A percentile compares a stretch with the other conserved stretches of the same genome.
These are phyloP conservation scores for Porites cylindrica DNA, from an alignment of 92 coral and sea anemone species.

Conservation along the genomic window DNA sequence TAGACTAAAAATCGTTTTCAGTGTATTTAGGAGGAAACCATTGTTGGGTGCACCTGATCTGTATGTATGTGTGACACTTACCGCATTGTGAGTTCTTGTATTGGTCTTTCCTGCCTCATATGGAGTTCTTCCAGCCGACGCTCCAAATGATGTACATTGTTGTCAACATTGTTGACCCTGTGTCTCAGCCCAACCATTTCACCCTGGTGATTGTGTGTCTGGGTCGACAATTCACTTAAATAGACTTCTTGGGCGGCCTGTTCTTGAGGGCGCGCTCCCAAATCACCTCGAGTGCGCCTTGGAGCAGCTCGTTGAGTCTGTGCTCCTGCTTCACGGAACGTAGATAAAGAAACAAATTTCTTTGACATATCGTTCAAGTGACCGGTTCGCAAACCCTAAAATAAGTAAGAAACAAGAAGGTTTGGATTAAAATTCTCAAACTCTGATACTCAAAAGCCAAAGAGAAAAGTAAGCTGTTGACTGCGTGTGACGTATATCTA, in stretches of 20 bases:
- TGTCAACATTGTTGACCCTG: background rate
- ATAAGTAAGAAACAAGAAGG: background rate
- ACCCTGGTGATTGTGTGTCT: conserved; percentile 25
- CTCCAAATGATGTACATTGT: conserved; percentile 49
- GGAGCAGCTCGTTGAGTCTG: background rate
- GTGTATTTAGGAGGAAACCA: no score
- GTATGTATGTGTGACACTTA: background rate
- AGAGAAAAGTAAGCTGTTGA: no score
- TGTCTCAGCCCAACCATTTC: conserved; percentile 63
- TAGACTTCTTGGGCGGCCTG: conserved; percentile 35
- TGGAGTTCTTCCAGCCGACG: conserved; percentile 62
- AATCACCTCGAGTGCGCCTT: conserved; percentile 30
- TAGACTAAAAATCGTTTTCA: no score
- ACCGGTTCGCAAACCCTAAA: conserved; percentile 27
- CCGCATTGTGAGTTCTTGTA: conserved; percentile 59
- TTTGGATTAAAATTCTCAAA: background rate
- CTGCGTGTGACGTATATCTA: no score
- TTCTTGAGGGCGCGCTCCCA: conserved; percentile 11
- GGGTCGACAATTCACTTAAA: background rate
- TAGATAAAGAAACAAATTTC: background rate
- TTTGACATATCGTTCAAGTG: conserved; percentile 54
- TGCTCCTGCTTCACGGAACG: background rate
- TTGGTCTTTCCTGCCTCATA: conserved; percentile 61
- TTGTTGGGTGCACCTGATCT: no score
- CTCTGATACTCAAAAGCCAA: background rate